phyloP scores from a whole-genome alignment of 2,888 invertebrate genomes.

The Mesorhabditis sp. region DNA sequence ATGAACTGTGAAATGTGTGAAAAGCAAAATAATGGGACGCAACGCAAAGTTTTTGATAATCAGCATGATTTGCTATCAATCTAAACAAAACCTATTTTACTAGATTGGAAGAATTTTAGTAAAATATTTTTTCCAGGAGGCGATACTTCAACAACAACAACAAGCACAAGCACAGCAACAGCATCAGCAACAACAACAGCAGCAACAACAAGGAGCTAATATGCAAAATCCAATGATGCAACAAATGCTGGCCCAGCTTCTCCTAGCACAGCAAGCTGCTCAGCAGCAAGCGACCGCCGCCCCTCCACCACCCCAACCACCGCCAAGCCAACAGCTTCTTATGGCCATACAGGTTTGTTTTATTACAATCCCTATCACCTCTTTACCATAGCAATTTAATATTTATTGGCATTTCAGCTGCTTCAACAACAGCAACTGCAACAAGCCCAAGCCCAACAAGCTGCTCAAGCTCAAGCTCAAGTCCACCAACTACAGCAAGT shows the following conservation, averaged over 20 bases:
- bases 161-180: slow-evolving; percentile 14
- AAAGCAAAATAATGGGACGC: too few relatives aligned
- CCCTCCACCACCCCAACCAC: slow-evolving; percentile 12
- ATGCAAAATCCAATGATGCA: slow-evolving; percentile 15
- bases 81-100: too few relatives aligned
- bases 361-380: too few relatives aligned
- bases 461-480: slow-evolving; percentile 5
- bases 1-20: too few relatives aligned
- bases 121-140: slow-evolving; percentile 7
- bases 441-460: slow-evolving; percentile 11
- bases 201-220: slow-evolving; percentile 9
- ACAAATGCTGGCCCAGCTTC: slow-evolving; percentile 11
- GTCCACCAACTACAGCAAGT: slow-evolving; percentile 13
- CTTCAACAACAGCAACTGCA: slow-evolving; percentile 25
- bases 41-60: too few relatives aligned
- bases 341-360: too few relatives aligned
- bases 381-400: background rate
- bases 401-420: slow-evolving; percentile 10
- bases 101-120: too few relatives aligned
- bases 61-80: too few relatives aligned
- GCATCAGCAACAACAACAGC: slow-evolving; percentile 8
- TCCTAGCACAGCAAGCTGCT: slow-evolving; percentile 8
- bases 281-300: slow-evolving; percentile 7
- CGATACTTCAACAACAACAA: slow-evolving; percentile 15
- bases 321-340: slow-evolving; percentile 9